Evolutionary conservation across 1,140 invertebrate species (phyloP).

Genomic region (Sinonovacula constricta): DNA sequence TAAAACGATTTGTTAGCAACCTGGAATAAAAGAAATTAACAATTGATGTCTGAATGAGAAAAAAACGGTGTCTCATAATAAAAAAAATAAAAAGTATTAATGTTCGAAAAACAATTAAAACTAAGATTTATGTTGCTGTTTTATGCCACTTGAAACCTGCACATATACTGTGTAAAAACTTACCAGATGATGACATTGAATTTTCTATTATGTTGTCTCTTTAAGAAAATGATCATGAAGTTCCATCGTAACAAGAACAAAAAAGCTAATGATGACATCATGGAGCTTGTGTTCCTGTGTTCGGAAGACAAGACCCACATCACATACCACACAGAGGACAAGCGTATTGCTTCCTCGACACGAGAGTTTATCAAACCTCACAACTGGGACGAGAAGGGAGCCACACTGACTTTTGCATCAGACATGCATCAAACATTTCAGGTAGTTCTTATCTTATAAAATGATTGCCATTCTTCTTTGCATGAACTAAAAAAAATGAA

Average conservation of each 20-base stretch:
- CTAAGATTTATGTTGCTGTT: no score
- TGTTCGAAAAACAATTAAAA: no score
- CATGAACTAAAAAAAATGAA: no score
- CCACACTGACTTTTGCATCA: constrained; percentile 69
- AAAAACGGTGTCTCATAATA: no score
- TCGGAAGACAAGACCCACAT: constrained; percentile 77
- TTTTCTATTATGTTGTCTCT: constrained; percentile 11
- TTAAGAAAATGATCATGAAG: constrained; percentile 78
- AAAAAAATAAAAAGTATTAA: no score
- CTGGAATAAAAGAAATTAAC: no score
- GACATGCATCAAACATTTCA: constrained; percentile 78
- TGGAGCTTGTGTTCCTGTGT: constrained; percentile 75
- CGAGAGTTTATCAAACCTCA: constrained; percentile 77
- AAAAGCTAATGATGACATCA: constrained; percentile 75
- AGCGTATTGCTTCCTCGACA: constrained; percentile 75
- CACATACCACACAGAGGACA: constrained; percentile 77
- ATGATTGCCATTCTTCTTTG: no score
- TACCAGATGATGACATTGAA: not conserved
- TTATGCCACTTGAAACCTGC: no score
- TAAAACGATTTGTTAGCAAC: no score
- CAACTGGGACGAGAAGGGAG: constrained; percentile 78
- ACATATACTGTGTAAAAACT: not conserved
- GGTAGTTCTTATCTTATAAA: no score
- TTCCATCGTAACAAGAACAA: constrained; percentile 73
- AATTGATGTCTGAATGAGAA: no score